Evolutionary conservation across 2,888 invertebrate species (phyloP).

Genomic region (Lymantria monacha): DNA sequence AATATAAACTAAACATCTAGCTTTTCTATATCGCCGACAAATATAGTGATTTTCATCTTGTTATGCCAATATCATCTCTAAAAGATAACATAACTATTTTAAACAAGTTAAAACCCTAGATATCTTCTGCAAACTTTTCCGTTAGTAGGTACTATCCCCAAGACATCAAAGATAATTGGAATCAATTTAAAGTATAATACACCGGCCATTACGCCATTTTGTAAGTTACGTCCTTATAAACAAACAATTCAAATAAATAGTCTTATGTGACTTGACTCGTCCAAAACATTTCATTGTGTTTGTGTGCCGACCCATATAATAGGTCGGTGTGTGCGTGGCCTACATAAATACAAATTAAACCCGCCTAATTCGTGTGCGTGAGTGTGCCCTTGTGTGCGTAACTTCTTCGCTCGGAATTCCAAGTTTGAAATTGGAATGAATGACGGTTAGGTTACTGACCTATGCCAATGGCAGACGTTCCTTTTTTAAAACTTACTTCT

Average conservation of each 20-base stretch:
- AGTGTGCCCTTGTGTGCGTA: conserved; percentile 54
- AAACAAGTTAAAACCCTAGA: too few species aligned
- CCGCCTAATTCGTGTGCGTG: conserved; percentile 66
- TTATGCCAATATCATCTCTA: too few species aligned
- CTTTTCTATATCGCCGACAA: too few species aligned
- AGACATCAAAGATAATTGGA: too few species aligned
- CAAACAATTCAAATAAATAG: conserved; percentile 21
- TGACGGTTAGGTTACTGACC: conserved; percentile 79
- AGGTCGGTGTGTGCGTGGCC: conserved; percentile 62
- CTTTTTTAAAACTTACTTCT: conserved; percentile 13
- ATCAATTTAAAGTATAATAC: too few species aligned
- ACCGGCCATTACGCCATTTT: too few species aligned
- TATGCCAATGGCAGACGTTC: conserved; percentile 50
- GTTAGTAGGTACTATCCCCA: too few species aligned
- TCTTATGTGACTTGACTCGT: conserved; percentile 32
- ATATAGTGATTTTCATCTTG: too few species aligned
- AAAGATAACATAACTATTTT: too few species aligned
- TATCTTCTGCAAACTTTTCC: too few species aligned
- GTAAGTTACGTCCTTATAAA: conserved; percentile 12
- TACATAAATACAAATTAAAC: conserved; percentile 65
- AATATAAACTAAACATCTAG: too few species aligned
- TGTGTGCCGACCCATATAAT: conserved; percentile 67
- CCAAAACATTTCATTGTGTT: conserved; percentile 47
- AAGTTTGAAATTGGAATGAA: conserved; percentile 80
- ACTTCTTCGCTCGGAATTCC: conserved; percentile 75